Evolutionary conservation across 2,113 vertebrate genomes (phyloP).

Genomic region (Crotalus helleri): DNA sequence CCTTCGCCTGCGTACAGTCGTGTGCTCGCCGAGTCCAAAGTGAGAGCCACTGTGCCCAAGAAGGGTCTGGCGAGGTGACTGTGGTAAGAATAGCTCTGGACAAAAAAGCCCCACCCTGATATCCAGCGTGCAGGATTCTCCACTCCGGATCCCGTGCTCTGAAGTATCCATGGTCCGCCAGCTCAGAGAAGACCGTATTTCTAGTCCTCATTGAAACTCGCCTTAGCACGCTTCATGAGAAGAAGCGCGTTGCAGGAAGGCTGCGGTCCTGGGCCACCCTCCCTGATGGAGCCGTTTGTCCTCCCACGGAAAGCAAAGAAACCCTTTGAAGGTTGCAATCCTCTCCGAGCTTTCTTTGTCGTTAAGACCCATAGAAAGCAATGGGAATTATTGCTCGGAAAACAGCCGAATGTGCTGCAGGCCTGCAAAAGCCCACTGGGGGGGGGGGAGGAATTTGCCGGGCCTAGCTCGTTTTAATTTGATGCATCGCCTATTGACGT

Average conservation of each 20-base stretch:
- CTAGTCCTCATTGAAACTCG: not conserved
- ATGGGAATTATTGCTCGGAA: not conserved
- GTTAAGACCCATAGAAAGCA: not conserved
- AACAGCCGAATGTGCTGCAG: not conserved
- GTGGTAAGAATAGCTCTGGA: not conserved
- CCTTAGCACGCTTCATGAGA: not conserved
- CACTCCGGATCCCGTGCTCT: not conserved
- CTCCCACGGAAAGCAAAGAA: not conserved
- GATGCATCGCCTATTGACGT: not conserved
- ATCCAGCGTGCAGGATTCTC: not conserved
- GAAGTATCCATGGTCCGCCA: not conserved
- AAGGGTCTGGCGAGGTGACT: not conserved
- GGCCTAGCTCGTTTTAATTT: not conserved
- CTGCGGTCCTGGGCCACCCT: not conserved
- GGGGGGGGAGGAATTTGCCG: not conserved
- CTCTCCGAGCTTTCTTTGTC: not conserved
- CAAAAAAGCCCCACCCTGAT: not conserved
- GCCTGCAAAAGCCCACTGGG: not conserved
- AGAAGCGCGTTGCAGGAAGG: not conserved
- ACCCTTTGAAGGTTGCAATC: not conserved
- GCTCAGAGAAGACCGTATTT: not conserved
- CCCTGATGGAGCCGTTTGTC: not conserved
- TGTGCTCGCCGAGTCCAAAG: not conserved
- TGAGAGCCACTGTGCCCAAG: not conserved
- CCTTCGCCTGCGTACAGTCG: not conserved